These are phyloP conservation scores for Neogobius melanostomus DNA, from an alignment of 2,113 vertebrate genomes.

Conservation along the genomic window DNA sequence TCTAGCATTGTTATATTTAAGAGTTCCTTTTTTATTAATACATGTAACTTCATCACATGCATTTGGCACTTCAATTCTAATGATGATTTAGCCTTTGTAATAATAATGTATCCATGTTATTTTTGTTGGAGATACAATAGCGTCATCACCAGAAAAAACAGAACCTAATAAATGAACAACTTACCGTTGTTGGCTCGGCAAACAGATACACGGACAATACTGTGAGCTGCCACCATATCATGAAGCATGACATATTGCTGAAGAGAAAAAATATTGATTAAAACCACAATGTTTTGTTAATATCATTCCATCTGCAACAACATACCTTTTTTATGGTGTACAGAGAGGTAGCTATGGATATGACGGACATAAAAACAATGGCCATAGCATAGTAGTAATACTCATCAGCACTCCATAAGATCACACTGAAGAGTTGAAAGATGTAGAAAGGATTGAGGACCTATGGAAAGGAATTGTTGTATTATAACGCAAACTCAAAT, in stretches of 20 bases:
- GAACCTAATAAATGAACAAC: slow-evolving; percentile 2
- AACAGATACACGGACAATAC: slow-evolving; percentile 92
- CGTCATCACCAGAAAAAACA: not conserved
- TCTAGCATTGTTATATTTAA: no score
- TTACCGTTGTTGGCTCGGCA: slow-evolving; percentile 89
- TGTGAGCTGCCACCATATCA: slow-evolving; percentile 97
- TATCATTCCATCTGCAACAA: not conserved
- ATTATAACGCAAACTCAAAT: not conserved
- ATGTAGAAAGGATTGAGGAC: slow-evolving; percentile 99
- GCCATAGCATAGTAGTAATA: slow-evolving; percentile 97
- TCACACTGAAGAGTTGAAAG: slow-evolving; percentile 98
- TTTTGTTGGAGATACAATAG: not conserved
- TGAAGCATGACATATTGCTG: slow-evolving; percentile 98
- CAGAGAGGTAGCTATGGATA: slow-evolving; percentile 94
- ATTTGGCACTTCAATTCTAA: no score
- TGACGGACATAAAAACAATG: slow-evolving; percentile 95
- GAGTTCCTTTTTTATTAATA: no score
- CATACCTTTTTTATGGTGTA: slow-evolving; percentile 97
- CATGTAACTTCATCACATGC: no score
- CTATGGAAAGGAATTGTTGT: slow-evolving; percentile 64
- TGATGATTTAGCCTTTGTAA: no score
- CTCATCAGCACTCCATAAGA: slow-evolving; percentile 91
- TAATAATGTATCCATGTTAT: no score
- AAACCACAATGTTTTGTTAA: not conserved
- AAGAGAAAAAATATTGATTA: slow-evolving; percentile 25